Percentiles rank a stretch among this genome's conserved stretches.
Evolutionary conservation across 2,888 invertebrate species (phyloP).

Genomic region (Anthophora plumipes): DNA sequence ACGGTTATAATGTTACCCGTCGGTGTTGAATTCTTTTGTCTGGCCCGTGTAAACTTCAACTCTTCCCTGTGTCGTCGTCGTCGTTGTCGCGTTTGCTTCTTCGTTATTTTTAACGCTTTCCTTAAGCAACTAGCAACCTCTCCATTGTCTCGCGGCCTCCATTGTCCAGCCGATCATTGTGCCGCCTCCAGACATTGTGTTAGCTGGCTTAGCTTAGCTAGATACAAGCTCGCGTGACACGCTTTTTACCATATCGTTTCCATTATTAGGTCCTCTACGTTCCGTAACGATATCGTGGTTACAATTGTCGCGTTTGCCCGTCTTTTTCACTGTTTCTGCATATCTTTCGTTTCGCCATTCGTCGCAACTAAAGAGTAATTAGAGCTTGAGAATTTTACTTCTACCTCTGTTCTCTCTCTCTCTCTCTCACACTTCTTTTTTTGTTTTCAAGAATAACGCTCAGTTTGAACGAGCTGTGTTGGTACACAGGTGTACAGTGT

Average conservation of each 20-base stretch:
- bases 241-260: slow-evolving; percentile 35
- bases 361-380: background rate
- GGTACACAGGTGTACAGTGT: too few species aligned
- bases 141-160: slow-evolving; percentile 21
- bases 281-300: background rate
- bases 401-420: too few species aligned
- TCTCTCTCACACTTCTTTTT: too few species aligned
- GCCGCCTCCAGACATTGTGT: slow-evolving; percentile 15
- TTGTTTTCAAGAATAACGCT: too few species aligned
- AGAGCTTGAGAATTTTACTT: background rate
- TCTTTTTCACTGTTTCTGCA: background rate
- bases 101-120: slow-evolving; percentile 51
- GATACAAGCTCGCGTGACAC: slow-evolving; percentile 17
- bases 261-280: slow-evolving; percentile 22
- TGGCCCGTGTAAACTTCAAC: background rate
- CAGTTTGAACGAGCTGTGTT: too few species aligned
- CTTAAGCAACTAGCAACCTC: slow-evolving; percentile 40
- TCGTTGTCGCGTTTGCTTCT: slow-evolving; percentile 14
- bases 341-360: background rate
- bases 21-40: slow-evolving; percentile 15
- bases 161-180: slow-evolving; percentile 45
- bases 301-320: background rate
- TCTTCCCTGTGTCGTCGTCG: background rate
- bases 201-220: background rate
- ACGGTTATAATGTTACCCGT: background rate